phyloP scores from a whole-genome alignment of 23 tunicate species.

The Trididemnum miniatum region DNA sequence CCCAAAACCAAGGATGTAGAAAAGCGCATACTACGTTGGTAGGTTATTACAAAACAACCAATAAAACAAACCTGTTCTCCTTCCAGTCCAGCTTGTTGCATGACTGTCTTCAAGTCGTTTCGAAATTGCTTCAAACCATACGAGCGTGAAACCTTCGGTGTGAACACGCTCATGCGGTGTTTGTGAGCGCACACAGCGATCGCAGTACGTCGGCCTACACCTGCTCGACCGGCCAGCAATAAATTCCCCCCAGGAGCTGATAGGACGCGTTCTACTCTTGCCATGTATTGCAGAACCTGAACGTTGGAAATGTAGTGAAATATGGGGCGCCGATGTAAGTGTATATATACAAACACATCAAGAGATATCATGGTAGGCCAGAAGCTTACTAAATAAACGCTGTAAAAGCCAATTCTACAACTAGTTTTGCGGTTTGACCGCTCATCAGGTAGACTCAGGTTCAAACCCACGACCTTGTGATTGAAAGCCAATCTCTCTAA shows the following conservation, averaged over 20 bases:
- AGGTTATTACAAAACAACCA: too few species aligned
- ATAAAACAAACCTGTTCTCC: constrained; percentile 88
- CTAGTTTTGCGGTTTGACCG: too few species aligned
- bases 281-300: constrained; percentile 85
- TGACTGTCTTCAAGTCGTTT: constrained; percentile 69
- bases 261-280: constrained; percentile 82
- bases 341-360: too few species aligned
- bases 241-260: constrained; percentile 77
- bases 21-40: too few species aligned
- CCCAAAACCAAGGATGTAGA: too few species aligned
- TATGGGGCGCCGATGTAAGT: too few species aligned
- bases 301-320: too few species aligned
- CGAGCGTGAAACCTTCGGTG: constrained; percentile 80
- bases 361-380: too few species aligned
- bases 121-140: constrained; percentile 88
- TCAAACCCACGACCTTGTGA: too few species aligned
- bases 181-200: constrained; percentile 84
- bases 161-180: constrained; percentile 75
- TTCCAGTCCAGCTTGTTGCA: constrained; percentile 91
- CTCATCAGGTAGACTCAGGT: too few species aligned
- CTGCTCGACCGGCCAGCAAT: constrained; percentile 78
- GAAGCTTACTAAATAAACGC: too few species aligned
- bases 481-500: background rate
- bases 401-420: too few species aligned
- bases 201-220: constrained; percentile 88